Conservation (phyloP, 2,797 vertebrate species). For the Semaprochilodus insignis region DNA sequence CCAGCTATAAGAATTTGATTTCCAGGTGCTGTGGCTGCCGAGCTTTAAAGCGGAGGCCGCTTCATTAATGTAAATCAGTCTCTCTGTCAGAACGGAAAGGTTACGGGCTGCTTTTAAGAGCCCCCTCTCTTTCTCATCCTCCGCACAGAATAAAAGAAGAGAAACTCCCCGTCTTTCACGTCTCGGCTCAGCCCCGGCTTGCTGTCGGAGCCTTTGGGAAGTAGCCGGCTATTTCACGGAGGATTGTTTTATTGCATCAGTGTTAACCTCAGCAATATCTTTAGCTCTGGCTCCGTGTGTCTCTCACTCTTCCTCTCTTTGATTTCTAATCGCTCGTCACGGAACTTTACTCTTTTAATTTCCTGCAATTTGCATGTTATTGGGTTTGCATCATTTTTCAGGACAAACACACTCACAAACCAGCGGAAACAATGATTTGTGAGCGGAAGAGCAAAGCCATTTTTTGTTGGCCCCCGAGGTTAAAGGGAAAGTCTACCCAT, state of each 20-base stretch:
- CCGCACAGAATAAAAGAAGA: background rate
- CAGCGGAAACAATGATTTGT: background rate
- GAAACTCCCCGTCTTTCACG: background rate
- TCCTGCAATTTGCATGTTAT: background rate
- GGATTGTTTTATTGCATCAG: conserved; percentile 44
- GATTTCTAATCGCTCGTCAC: background rate
- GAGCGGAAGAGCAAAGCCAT: background rate
- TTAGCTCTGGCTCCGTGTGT: conserved; percentile 7
- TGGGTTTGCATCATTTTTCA: background rate
- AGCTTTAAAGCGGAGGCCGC: background rate
- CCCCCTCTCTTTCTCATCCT: background rate
- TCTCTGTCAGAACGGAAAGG: background rate
- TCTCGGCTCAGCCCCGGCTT: background rate
- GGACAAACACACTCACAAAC: background rate
- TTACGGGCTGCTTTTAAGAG: background rate
- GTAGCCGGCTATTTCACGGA: conserved; percentile 26
- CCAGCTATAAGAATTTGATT: background rate
- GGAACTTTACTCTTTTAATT: background rate
- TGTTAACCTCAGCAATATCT: conserved; percentile 23
- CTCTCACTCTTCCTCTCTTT: background rate
- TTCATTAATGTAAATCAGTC: background rate
- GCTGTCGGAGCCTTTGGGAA: conserved; percentile 12
- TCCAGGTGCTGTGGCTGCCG: background rate
- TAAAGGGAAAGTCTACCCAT: background rate
- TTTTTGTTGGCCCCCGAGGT: background rate